phyloP scores from a whole-genome alignment of 2,113 vertebrate genomes.

The Anseranas semipalmata region DNA sequence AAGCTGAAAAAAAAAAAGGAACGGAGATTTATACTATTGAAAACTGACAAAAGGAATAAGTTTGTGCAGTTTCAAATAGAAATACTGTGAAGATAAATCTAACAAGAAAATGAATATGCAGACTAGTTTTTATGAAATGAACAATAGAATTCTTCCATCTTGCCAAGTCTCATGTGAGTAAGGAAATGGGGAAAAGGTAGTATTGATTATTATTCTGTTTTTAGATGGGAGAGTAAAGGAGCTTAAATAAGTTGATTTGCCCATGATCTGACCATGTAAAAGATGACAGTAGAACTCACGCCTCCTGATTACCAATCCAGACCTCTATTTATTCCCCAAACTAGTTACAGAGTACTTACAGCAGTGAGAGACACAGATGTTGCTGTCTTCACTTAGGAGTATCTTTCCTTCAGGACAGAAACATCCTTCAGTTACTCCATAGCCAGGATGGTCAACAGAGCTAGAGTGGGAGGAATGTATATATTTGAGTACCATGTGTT shows the following conservation, averaged over 20 bases:
- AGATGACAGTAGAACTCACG: not conserved
- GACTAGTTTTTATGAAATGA: not conserved
- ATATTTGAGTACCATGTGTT: not conserved
- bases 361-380: conserved; percentile 76
- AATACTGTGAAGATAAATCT: not conserved
- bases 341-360: conserved; percentile 67
- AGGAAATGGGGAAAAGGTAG: not conserved
- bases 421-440: conserved; percentile 83
- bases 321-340: not conserved
- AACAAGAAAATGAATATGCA: not conserved
- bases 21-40: not conserved
- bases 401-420: conserved; percentile 79
- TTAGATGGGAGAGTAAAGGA: not conserved
- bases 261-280: not conserved
- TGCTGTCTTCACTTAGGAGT: conserved; percentile 57
- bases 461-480: conserved; percentile 25
- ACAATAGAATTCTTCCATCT: not conserved
- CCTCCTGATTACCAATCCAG: not conserved
- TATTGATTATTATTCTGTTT: not conserved
- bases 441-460: not conserved
- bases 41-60: not conserved
- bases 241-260: not conserved
- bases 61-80: not conserved
- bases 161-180: not conserved
- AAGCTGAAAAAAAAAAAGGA: conserved; percentile 28